phyloP scores from a whole-genome alignment of 2,113 vertebrate genomes.

The Aramus guarauna region DNA sequence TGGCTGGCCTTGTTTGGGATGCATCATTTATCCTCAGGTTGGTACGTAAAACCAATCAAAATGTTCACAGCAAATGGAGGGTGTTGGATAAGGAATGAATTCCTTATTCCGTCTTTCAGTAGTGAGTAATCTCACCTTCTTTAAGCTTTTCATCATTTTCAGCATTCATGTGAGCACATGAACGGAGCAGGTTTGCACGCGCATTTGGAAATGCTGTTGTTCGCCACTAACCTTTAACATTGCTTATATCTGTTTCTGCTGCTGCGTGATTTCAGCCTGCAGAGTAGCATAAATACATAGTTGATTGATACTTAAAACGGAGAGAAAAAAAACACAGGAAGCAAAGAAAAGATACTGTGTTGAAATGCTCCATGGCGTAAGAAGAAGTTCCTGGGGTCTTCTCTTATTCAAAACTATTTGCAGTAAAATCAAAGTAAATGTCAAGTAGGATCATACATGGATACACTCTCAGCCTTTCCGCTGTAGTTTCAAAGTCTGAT shows the following conservation, averaged over 20 bases:
- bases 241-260: neutral
- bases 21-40: neutral
- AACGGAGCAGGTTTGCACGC: neutral
- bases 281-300: neutral
- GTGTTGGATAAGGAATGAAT: neutral
- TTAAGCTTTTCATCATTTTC: neutral
- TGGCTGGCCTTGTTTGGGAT: neutral
- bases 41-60: neutral
- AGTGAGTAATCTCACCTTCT: neutral
- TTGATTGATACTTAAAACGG: constrained; percentile 10
- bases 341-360: neutral
- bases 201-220: neutral
- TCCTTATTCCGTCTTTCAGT: neutral
- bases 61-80: neutral
- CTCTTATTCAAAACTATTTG: constrained; percentile 52
- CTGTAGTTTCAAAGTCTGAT: constrained; percentile 19
- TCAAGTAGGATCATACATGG: constrained; percentile 22
- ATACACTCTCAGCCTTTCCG: neutral
- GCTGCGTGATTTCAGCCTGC: neutral
- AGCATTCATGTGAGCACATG: accelerated
- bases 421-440: constrained; percentile 62
- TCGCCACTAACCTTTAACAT: neutral
- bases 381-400: constrained; percentile 15
- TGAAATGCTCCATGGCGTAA: neutral
- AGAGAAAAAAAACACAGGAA: neutral